Evolutionary conservation across 2,113 vertebrate species (phyloP).

Genomic region (Turnix velox): DNA sequence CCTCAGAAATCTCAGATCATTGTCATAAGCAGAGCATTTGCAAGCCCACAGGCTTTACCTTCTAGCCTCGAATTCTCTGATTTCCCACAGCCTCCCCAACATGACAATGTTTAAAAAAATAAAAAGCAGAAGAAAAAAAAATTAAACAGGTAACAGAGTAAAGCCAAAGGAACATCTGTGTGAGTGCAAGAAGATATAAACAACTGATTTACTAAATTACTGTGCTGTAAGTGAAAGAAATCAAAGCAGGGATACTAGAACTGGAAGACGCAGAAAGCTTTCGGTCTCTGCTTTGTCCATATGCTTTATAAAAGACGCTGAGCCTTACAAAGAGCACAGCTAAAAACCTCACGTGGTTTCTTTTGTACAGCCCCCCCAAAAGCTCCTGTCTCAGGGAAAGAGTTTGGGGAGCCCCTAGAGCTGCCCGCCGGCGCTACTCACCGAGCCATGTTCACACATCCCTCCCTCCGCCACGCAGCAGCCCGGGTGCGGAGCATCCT

Average conservation of each 20-base stretch:
- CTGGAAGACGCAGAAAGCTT: background rate
- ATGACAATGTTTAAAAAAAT: background rate
- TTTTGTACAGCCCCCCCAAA: background rate
- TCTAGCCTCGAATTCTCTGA: background rate
- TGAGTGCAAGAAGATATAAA: background rate
- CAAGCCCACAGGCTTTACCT: background rate
- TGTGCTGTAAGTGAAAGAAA: background rate
- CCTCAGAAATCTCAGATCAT: background rate
- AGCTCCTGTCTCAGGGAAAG: background rate
- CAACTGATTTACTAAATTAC: background rate
- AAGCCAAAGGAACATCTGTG: background rate
- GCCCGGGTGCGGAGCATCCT: background rate
- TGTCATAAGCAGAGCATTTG: background rate
- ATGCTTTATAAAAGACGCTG: background rate
- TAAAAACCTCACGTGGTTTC: accelerated
- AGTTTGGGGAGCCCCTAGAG: background rate
- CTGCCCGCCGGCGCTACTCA: background rate
- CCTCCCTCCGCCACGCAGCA: background rate
- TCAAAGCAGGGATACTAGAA: background rate
- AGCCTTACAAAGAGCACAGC: background rate
- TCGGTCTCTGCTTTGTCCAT: accelerated
- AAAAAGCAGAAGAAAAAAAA: background rate
- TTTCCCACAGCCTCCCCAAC: background rate
- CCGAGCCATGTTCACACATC: slow-evolving; percentile 35
- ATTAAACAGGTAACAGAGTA: background rate